Conservation (phyloP, 1,140 invertebrate genomes). For the Hyposmocoma kahamanoa region DNA sequence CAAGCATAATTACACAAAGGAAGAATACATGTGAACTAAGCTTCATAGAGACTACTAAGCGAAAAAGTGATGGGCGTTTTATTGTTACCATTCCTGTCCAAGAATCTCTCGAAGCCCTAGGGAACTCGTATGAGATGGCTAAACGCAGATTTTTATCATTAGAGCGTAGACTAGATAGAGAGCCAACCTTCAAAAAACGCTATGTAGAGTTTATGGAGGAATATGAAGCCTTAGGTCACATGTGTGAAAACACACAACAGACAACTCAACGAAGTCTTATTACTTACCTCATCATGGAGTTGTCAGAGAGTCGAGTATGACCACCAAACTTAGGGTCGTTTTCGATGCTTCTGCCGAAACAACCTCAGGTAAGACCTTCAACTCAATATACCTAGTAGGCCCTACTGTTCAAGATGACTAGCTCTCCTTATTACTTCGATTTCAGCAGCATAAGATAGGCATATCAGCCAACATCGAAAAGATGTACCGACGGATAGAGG, state of each 20-base stretch:
- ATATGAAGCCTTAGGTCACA: constrained; percentile 24
- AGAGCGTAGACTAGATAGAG: constrained; percentile 13
- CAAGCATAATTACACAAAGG: constrained; percentile 11
- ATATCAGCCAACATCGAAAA: constrained; percentile 48
- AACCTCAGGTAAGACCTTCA: constrained; percentile 34
- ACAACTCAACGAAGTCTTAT: constrained; percentile 10
- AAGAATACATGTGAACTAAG: constrained; percentile 13
- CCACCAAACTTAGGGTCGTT: constrained; percentile 15
- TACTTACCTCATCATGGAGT: constrained; percentile 24
- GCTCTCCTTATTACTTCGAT: constrained; percentile 50
- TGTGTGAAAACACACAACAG: constrained; percentile 14
- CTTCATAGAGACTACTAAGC: constrained; percentile 12
- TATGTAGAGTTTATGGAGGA: constrained; percentile 30
- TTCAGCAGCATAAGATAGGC: constrained; percentile 37
- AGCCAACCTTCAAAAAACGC: constrained; percentile 10
- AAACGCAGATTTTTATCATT: constrained; percentile 14
- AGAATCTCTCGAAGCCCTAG: constrained; percentile 11
- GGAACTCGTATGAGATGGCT: constrained; percentile 13
- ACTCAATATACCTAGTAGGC: constrained; percentile 42
- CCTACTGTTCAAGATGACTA: constrained; percentile 54
- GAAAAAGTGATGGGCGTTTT: constrained; percentile 13
- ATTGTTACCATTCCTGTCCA: constrained; percentile 25
- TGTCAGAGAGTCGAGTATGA: constrained; percentile 10
- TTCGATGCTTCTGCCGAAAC: constrained; percentile 28
- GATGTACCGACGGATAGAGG: constrained; percentile 54